Evolutionary conservation across 1,140 invertebrate species (phyloP).

Genomic region (Drosophila pruinosa): DNA sequence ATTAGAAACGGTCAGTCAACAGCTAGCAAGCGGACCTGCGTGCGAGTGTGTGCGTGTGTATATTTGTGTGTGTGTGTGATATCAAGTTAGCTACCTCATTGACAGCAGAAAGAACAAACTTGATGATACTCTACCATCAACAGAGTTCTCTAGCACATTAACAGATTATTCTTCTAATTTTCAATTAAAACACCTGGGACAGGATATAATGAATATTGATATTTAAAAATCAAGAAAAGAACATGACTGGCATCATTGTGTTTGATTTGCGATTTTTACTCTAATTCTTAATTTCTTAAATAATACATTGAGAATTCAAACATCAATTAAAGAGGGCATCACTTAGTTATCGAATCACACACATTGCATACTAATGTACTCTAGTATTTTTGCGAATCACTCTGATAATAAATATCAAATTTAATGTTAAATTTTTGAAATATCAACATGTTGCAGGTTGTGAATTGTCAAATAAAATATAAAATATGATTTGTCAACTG

Average conservation of each 20-base stretch:
- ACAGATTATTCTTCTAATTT: too few species aligned
- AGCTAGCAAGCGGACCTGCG: not conserved
- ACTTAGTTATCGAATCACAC: too few species aligned
- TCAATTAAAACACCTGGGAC: too few species aligned
- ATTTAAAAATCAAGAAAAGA: too few species aligned
- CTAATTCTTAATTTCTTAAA: too few species aligned
- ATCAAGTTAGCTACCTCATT: conserved; percentile 28
- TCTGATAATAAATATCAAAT: conserved; percentile 5
- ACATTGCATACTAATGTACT: not conserved
- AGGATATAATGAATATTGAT: too few species aligned
- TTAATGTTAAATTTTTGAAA: conserved; percentile 11
- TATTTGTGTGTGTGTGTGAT: conserved; percentile 13
- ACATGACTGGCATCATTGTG: too few species aligned
- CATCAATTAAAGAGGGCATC: too few species aligned
- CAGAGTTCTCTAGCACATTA: not conserved
- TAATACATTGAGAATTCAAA: too few species aligned
- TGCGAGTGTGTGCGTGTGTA: conserved; percentile 18
- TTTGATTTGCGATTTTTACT: too few species aligned
- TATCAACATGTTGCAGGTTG: not conserved
- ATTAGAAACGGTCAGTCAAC: conserved; percentile 58
- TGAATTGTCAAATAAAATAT: too few species aligned
- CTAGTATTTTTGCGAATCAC: not conserved
- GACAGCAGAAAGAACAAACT: conserved; percentile 26
- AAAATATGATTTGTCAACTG: not conserved
- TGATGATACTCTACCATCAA: conserved; percentile 23